phyloP scores from a whole-genome alignment of 1,140 invertebrate genomes.

The Tyrophagus putrescentiae region DNA sequence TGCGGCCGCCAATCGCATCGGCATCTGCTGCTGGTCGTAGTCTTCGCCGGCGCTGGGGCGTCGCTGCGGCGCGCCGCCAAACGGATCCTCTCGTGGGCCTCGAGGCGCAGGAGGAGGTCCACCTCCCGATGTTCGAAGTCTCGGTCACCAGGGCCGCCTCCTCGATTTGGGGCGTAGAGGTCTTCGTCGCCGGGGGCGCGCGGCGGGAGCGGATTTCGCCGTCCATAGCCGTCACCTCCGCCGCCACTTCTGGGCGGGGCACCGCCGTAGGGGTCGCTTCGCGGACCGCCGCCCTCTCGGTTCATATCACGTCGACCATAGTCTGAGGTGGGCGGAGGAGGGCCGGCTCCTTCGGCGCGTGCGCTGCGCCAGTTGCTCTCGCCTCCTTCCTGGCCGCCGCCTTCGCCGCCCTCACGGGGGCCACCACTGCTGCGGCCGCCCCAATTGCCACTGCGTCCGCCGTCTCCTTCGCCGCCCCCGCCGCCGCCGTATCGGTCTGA shows the following conservation, averaged over 20 bases:
- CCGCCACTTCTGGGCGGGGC: not conserved
- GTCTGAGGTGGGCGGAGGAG: not conserved
- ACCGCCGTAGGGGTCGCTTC: not conserved
- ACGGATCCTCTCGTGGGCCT: too few species aligned
- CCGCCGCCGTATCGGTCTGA: slow-evolving; percentile 20
- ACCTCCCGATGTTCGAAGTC: slow-evolving; percentile 6
- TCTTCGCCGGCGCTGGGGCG: not conserved
- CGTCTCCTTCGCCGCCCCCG: slow-evolving; percentile 27
- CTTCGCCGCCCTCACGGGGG: slow-evolving; percentile 28
- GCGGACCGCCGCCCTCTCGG: not conserved
- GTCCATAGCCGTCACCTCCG: not conserved
- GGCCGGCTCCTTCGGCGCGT: not conserved
- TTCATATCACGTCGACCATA: slow-evolving; percentile 4
- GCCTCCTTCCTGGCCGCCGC: not conserved
- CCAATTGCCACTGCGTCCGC: slow-evolving; percentile 33
- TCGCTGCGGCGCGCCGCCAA: not conserved
- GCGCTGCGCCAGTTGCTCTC: slow-evolving; percentile 5
- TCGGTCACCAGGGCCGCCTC: not conserved
- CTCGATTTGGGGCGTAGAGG: not conserved
- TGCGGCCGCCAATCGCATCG: not conserved
- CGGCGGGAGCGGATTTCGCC: too few species aligned
- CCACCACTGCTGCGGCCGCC: slow-evolving; percentile 32
- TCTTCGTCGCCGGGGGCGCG: too few species aligned
- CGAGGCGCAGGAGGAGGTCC: not conserved
- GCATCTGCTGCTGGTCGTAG: not conserved